These are phyloP conservation scores for Heliconius himera DNA, from an alignment of 1,140 invertebrate species.

Conservation along the genomic window DNA sequence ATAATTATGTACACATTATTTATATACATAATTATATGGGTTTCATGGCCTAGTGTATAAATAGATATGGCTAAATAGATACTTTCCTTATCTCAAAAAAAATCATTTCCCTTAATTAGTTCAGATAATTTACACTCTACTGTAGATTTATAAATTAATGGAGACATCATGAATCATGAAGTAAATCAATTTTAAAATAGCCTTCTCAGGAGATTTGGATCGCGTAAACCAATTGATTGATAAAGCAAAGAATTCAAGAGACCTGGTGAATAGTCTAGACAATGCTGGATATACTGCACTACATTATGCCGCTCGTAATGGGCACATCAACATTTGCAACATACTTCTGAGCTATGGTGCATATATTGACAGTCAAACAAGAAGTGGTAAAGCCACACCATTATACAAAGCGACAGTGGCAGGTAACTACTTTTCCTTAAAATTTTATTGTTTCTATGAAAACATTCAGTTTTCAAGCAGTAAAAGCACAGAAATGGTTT, in stretches of 20 bases:
- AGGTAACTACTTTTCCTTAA: conserved; percentile 75
- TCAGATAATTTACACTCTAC: no score
- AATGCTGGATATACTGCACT: conserved; percentile 89
- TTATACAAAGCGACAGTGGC: conserved; percentile 91
- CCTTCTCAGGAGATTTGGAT: conserved; percentile 85
- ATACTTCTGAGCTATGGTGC: conserved; percentile 87
- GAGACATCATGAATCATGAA: neutral
- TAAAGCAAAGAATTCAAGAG: conserved; percentile 82
- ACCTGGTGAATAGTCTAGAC: conserved; percentile 81
- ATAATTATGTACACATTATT: no score
- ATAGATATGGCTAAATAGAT: no score
- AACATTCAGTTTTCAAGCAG: neutral
- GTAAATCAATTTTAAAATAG: conserved; percentile 61
- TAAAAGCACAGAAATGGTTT: neutral
- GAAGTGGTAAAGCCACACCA: conserved; percentile 87
- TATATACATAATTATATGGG: no score
- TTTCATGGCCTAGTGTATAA: no score
- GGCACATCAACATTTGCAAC: conserved; percentile 87
- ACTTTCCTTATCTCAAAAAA: no score
- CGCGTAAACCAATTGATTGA: conserved; percentile 83
- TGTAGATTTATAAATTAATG: neutral
- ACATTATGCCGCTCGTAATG: conserved; percentile 93
- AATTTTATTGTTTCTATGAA: neutral
- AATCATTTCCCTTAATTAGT: no score
- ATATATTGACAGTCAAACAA: conserved; percentile 88